phyloP scores from a whole-genome alignment of 1,140 invertebrate species.

The Drosophila santomea region DNA sequence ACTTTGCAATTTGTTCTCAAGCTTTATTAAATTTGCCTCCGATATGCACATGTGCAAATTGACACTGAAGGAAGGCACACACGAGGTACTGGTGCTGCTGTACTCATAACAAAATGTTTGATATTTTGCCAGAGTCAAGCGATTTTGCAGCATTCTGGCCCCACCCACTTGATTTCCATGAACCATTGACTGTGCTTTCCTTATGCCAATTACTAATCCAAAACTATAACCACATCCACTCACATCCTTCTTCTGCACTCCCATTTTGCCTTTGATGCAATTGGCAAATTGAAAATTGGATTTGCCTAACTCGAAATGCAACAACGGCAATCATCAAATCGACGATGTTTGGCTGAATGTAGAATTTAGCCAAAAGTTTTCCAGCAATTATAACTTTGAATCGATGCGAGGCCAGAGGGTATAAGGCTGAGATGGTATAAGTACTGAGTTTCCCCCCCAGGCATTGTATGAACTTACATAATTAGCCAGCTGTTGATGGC shows the following conservation, averaged over 20 bases:
- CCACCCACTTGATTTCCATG: constrained; percentile 52
- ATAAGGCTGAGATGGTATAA: background rate
- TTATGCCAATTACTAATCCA: constrained; percentile 48
- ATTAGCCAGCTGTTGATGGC: constrained; percentile 50
- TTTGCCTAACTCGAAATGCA: constrained; percentile 64
- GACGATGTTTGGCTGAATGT: constrained; percentile 58
- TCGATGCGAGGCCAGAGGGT: constrained; percentile 9
- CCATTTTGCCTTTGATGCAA: constrained; percentile 40
- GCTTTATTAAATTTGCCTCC: constrained; percentile 42
- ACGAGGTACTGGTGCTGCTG: background rate
- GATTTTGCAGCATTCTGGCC: constrained; percentile 14
- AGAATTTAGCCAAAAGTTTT: constrained; percentile 59
- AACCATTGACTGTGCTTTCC: constrained; percentile 41
- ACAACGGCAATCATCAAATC: constrained; percentile 50
- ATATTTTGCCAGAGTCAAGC: constrained; percentile 26
- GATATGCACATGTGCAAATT: constrained; percentile 27
- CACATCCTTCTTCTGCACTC: background rate
- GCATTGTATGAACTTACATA: constrained; percentile 44
- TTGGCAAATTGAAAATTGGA: constrained; percentile 69
- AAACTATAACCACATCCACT: constrained; percentile 40
- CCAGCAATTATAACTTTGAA: constrained; percentile 70
- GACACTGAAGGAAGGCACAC: constrained; percentile 56
- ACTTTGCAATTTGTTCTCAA: constrained; percentile 50
- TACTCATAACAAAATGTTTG: constrained; percentile 37
- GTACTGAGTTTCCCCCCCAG: background rate